Conservation (phyloP, 2,888 invertebrate genomes). For the Aethes cnicana region DNA sequence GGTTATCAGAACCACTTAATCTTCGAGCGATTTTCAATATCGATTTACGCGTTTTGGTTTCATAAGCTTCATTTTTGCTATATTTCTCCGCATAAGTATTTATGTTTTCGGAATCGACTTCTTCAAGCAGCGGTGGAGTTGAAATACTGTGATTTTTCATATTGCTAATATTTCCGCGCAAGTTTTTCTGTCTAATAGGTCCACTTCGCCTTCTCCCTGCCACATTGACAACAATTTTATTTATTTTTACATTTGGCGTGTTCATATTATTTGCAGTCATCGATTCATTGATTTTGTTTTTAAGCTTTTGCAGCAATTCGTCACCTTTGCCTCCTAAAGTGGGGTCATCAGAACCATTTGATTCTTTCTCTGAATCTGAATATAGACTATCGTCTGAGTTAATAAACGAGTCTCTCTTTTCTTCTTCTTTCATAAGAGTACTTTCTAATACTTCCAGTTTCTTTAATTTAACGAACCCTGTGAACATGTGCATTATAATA, state of each 20-base stretch:
- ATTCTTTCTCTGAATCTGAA: slow-evolving; percentile 74
- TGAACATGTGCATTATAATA: too few relatives aligned
- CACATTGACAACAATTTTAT: slow-evolving; percentile 36
- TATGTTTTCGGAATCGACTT: slow-evolving; percentile 40
- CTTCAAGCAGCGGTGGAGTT: slow-evolving; percentile 46
- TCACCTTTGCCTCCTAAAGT: slow-evolving; percentile 51
- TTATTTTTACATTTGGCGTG: slow-evolving; percentile 38
- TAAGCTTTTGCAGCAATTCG: slow-evolving; percentile 53
- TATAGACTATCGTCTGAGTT: slow-evolving; percentile 67
- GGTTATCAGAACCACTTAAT: slow-evolving; percentile 45
- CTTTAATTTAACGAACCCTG: slow-evolving; percentile 83
- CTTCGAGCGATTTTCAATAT: slow-evolving; percentile 61
- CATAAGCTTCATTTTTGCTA: slow-evolving; percentile 42
- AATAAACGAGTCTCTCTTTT: slow-evolving; percentile 36
- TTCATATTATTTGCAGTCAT: slow-evolving; percentile 24
- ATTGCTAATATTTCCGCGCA: slow-evolving; percentile 55
- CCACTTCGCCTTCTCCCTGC: slow-evolving; percentile 57
- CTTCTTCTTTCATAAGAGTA: slow-evolving; percentile 57
- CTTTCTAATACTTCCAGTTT: slow-evolving; percentile 78
- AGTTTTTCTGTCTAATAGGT: slow-evolving; percentile 54
- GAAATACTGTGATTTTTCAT: slow-evolving; percentile 44
- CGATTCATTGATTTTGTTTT: slow-evolving; percentile 45
- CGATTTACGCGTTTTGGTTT: slow-evolving; percentile 59
- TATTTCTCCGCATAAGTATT: slow-evolving; percentile 31
- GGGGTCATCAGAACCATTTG: slow-evolving; percentile 63